Conservation (phyloP, 2,113 vertebrate genomes). For the Boulengeromyrus knoepffleri region DNA sequence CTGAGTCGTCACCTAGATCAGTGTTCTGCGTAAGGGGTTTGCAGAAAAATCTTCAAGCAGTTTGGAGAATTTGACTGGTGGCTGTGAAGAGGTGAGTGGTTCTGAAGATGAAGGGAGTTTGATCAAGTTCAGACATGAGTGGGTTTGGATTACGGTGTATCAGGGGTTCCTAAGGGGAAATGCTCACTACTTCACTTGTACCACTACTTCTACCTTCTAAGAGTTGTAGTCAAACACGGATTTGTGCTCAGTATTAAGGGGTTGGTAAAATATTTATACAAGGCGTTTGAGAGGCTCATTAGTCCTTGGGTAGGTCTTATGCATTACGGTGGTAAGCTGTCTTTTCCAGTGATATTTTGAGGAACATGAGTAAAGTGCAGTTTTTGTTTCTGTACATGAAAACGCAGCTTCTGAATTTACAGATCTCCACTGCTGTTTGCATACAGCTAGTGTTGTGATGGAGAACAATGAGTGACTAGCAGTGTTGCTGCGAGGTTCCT, state of each 20-base stretch:
- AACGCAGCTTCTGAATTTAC: background rate
- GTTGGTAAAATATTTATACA: background rate
- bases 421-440: background rate
- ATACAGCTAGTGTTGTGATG: background rate
- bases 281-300: background rate
- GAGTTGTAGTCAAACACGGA: background rate
- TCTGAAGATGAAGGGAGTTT: background rate
- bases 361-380: slow-evolving; percentile 39
- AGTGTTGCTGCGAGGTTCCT: background rate
- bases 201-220: background rate
- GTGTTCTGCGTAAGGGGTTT: background rate
- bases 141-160: background rate
- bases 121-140: background rate
- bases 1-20: background rate
- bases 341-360: slow-evolving; percentile 41
- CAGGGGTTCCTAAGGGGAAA: background rate
- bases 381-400: background rate
- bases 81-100: background rate
- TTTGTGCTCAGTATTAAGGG: background rate
- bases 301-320: background rate
- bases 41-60: background rate
- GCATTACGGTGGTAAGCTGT: background rate
- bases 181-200: background rate
- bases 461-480: background rate
- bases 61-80: background rate